Evolutionary conservation across 2,113 vertebrate species (phyloP), one percentile per base, ranked within the genome.

Genomic region (Oncorhynchus masou): DNA sequence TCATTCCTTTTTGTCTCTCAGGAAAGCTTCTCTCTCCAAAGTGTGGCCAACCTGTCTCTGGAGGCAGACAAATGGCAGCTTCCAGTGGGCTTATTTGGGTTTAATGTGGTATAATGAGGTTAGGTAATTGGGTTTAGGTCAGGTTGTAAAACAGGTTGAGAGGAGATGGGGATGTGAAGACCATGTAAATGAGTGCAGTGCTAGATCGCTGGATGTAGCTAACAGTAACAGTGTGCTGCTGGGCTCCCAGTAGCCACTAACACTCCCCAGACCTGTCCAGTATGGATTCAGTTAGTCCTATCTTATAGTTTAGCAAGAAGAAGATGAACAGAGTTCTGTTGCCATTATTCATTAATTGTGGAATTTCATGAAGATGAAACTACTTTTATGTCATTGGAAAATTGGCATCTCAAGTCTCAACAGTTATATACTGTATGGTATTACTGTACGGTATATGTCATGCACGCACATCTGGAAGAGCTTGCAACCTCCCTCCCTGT

Each of bases 31-130:
- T 80, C 77, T 85, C 79, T 81, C 87, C 78, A 87, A 90, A 92
- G 90, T 91, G 89, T 76, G 82, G 77, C 74, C 83, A 84, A 74
- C 68, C 89, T 82, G 83, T 91, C 85, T 85, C 81, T 81, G 76
- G 87, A 74, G 84, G 77, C 86, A 86, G 89, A 91, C 84, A 92
- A 92, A 93, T 91, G 85, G 89, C 79, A 75, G 81, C 85, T 91
- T 92, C 87, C 85, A 84, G 74, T 85, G 84, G 87, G 86, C 90
- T 93, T 92, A 91, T 93, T 92, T 93, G 87, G 86, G 89, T 93
- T 93, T 93, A 93, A 92, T 94, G 92, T 91, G 89, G 89, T 89
- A 90, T 94, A 94, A 93, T 93, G 90, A 92, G 91, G 84, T 90
- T 85, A 89, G 88, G 89, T 92, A 93, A 94, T 92, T 92, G 89